Evolutionary conservation across 2,797 vertebrate genomes (phyloP).

Genomic region (Acridotheres tristis): DNA sequence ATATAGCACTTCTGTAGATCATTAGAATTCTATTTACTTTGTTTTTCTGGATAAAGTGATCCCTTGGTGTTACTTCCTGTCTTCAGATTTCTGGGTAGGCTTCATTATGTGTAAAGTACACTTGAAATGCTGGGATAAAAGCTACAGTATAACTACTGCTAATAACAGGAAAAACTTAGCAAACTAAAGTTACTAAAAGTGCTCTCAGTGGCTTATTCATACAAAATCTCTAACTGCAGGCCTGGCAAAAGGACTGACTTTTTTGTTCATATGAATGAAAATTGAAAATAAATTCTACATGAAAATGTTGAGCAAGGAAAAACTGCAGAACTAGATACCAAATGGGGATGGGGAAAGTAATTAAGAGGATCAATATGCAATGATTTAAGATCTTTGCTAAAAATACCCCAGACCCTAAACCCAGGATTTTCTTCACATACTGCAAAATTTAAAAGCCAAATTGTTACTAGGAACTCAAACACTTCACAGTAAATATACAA

Average conservation of each 20-base stretch:
- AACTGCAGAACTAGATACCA: background rate
- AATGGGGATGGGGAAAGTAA: background rate
- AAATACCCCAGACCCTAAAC: rapidly evolving
- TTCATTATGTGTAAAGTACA: background rate
- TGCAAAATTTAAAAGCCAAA: background rate
- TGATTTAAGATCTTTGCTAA: background rate
- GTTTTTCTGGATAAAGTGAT: background rate
- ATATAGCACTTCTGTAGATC: background rate
- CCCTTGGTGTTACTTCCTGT: background rate
- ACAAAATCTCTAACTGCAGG: background rate
- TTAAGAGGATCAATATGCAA: background rate
- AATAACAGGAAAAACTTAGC: background rate
- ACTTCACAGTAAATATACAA: background rate
- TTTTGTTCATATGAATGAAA: conserved; percentile 14
- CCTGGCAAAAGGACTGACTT: background rate
- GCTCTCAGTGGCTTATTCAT: background rate
- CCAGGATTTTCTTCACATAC: background rate
- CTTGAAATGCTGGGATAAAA: background rate
- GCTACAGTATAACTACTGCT: background rate
- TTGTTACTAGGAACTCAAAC: background rate
- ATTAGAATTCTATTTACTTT: background rate
- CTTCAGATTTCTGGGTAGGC: background rate
- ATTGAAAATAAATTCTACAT: background rate
- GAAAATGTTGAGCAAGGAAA: background rate
- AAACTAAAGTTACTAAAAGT: background rate